Percentiles rank a stretch among this genome's conserved stretches.
Evolutionary conservation across 2,113 vertebrate species (phyloP).

Genomic region (Pedionomus torquatus): DNA sequence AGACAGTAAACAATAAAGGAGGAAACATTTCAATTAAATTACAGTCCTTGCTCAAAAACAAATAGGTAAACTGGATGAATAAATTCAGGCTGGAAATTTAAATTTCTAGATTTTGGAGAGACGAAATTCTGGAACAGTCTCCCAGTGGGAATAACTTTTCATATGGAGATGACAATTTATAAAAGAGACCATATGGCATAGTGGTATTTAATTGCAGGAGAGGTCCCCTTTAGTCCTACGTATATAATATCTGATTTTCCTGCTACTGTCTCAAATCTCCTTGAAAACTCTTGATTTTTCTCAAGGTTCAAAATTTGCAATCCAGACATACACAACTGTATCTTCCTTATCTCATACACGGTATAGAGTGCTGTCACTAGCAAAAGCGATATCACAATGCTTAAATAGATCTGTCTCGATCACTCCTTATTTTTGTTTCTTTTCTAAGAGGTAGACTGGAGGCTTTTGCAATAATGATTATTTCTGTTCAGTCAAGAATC

Average conservation of each 20-base stretch:
- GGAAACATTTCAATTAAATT: not conserved
- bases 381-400: not conserved
- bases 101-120: not conserved
- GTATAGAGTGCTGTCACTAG: not conserved
- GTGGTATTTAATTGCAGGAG: not conserved
- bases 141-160: not conserved
- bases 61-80: not conserved
- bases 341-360: not conserved
- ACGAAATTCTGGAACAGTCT: not conserved
- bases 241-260: not conserved
- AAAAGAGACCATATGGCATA: not conserved
- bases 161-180: not conserved
- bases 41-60: not conserved
- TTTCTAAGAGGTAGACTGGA: not conserved
- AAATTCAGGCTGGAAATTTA: not conserved
- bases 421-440: not conserved
- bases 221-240: not conserved
- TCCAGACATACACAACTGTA: not conserved
- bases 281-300: not conserved
- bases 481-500: conserved; percentile 10
- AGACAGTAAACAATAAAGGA: not conserved
- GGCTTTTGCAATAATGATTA: not conserved
- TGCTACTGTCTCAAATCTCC: not conserved
- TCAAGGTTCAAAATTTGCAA: not conserved
- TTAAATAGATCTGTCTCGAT: not conserved